Conservation (phyloP, 2,888 invertebrate genomes). For the Baronia brevicornis region DNA sequence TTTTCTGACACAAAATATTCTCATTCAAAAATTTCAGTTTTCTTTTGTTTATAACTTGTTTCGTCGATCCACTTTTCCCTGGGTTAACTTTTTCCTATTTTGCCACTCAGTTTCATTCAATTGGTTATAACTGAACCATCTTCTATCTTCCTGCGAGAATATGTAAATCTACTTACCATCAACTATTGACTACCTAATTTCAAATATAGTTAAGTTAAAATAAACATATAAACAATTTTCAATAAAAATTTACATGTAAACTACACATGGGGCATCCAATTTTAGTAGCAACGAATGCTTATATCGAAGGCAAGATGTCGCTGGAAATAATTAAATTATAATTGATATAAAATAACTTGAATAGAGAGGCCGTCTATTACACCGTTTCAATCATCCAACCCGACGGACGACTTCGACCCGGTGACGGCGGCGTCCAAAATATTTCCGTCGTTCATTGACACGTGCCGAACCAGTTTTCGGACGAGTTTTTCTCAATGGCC, state of each 20-base stretch:
- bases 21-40: no score
- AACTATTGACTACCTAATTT: no score
- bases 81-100: no score
- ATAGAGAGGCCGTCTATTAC: conserved; percentile 55
- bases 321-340: conserved; percentile 40
- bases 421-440: conserved; percentile 63
- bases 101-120: no score
- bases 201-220: conserved; percentile 7
- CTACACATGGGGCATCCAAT: conserved; percentile 8
- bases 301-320: conserved; percentile 23
- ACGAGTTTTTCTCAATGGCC: conserved; percentile 71
- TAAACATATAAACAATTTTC: conserved; percentile 6
- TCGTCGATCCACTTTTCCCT: no score
- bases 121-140: no score
- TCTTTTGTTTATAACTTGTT: no score
- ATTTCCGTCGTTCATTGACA: conserved; percentile 73
- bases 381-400: conserved; percentile 63
- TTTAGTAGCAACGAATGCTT: conserved; percentile 6
- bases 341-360: conserved; percentile 50
- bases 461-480: conserved; percentile 72
- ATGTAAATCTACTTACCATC: no score
- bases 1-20: no score
- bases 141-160: no score
- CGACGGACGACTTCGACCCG: conserved; percentile 43
- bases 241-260: conserved; percentile 12